Evolutionary conservation across 2,797 vertebrate species (phyloP).

Genomic region (Anabacerthia variegaticeps): DNA sequence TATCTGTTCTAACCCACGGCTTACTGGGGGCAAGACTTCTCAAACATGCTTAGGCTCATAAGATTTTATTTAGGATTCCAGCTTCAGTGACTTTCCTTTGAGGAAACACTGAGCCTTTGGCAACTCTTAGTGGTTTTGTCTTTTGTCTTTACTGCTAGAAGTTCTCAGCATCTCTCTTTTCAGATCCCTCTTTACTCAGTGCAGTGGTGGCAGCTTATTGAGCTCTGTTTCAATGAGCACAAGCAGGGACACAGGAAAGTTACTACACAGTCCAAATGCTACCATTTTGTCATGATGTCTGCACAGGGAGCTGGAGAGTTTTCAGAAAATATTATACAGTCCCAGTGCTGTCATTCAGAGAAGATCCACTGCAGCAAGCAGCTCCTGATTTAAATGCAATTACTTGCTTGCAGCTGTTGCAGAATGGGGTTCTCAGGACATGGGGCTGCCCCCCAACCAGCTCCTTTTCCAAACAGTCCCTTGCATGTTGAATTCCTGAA

Average conservation of each 20-base stretch:
- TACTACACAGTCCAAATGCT: neutral
- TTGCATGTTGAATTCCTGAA: neutral
- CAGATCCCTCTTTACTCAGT: neutral
- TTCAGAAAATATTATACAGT: neutral
- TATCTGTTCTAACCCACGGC: neutral
- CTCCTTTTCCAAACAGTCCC: neutral
- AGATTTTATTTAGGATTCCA: neutral
- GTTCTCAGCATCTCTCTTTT: neutral
- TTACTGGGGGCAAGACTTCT: neutral
- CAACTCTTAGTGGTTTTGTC: neutral
- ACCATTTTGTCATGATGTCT: neutral
- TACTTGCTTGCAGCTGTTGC: neutral
- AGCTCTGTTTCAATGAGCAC: neutral
- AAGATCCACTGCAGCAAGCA: neutral
- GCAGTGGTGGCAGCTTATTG: neutral
- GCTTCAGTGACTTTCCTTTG: neutral
- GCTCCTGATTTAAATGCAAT: neutral
- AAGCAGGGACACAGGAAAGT: neutral
- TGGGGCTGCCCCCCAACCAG: neutral
- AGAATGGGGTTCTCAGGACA: neutral
- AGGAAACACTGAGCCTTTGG: neutral
- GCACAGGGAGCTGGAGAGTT: neutral
- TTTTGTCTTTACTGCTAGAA: neutral
- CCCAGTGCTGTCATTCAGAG: neutral
- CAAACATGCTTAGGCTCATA: neutral